Evolutionary conservation across 2,888 invertebrate species (phyloP), one percentile per base, ranked within the genome.

Genomic region (Catocala fraxini): DNA sequence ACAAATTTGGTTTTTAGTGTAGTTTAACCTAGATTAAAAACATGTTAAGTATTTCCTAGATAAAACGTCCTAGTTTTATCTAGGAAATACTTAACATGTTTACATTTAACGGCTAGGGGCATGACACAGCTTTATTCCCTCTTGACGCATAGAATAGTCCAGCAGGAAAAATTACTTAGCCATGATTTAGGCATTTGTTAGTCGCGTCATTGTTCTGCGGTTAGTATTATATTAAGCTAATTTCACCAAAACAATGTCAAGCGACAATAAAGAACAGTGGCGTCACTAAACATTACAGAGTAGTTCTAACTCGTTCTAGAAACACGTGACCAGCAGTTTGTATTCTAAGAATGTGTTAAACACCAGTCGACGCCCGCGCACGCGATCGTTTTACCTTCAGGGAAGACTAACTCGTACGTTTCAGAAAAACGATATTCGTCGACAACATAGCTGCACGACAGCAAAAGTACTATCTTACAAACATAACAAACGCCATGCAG

Each of bases 311-410:
- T 48, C 52, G 62, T 58, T 68, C 64, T 65, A 66, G 48, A 67
- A 74, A 66, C 60, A 64, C 67, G 65, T 69, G 68, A 70, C 58
- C 58, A 62, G 59, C 55, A 60, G 56, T 55, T 66, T 65, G 61
- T 72, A 75, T 82, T 82, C 80, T 70, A 71, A 72, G 84, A 84
- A 84, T 71, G 76, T 70, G 73, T 71, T 69, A 66, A 73, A 70
- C 67, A 70, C 73, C 65, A 78, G 59, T 69, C 71, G 66, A 71
- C 69, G 72, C 59, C 52, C 35, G 66, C 63, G 67, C 86, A 86
- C 82, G 86, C 86, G 77, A 89, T 83, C 78, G 56, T 62, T 65
- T 77, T 75, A 72, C 80, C 61, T 86, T 85, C 87, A 76, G 73
- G 73, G 81, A 86, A 86, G 65, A 78, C 66, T 49, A 59, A 72